Evolutionary conservation across 2,113 vertebrate genomes (phyloP), one percentile per base, ranked within the genome.

Genomic region (Xenotilapia flavipinnis): DNA sequence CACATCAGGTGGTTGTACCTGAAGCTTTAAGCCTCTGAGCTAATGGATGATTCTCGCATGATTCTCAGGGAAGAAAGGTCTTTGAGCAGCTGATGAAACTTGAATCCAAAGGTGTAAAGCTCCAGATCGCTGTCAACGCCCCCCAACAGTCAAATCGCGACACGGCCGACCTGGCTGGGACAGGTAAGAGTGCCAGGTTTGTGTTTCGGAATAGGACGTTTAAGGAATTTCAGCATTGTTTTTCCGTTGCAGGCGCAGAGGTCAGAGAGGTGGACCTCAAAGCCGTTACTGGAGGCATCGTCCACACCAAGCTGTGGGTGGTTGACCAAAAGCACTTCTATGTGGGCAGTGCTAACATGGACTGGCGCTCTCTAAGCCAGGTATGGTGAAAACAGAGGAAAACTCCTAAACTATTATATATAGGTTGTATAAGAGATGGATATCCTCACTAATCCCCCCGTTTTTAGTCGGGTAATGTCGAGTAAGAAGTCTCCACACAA

Each of bases 331-430:
- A 94, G 75, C 96, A 97, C 68, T 33, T 97, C 13, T 97, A 97
- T 88, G 4, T 97, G 53, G 97, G 97, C 14, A 97, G 97, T 4
- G 97, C 97, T 83, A 97, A 97, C 95, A 97, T 97, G 97, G 97
- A 97, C 95, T 97, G 97, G 97, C 96, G 97, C 17, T 97, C 97
- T 6, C 94, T 97, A 5, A 96, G 94, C 49, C 96, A 97, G 96
- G 97, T 97, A 82, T 3, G 15, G 28, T 49, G 19, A 45, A 77
- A 51, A n/a, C 6, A 33, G 10, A 13, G 9, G 23, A 28, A 9
- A 33, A 1, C 26, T 0, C 36, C n/a, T 8, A 7, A 75, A 75
- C 9, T 73, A 45, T 19, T 28, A 75, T 65, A 65, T 12, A 38
- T 12, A 65, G 6, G 60, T 38, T 65, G 1, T 65, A 7, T 38